Evolutionary conservation across 2,113 vertebrate species (phyloP).

Genomic region (Periophthalmus modestus): DNA sequence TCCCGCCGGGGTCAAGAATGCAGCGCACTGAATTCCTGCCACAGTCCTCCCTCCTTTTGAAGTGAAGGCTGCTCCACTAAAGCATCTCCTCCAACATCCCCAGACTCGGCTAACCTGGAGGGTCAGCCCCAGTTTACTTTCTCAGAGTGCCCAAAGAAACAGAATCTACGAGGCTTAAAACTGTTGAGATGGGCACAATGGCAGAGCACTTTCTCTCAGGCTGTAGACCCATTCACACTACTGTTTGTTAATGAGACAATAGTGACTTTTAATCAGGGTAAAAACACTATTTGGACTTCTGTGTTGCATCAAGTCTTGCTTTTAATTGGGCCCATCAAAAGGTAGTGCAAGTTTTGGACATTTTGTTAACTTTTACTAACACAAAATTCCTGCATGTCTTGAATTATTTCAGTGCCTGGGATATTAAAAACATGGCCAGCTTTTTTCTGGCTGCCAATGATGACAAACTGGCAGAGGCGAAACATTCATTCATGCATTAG

Average conservation of each 20-base stretch:
- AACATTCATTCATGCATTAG: neutral
- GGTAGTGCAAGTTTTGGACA: neutral
- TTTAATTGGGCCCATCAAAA: neutral
- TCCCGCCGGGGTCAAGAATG: conserved; percentile 79
- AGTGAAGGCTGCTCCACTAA: conserved; percentile 64
- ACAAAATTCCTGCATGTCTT: neutral
- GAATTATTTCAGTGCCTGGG: neutral
- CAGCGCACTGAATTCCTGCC: conserved; percentile 74
- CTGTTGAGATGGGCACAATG: conserved; percentile 70
- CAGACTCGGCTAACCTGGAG: conserved; percentile 81
- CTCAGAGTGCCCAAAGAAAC: conserved; percentile 83
- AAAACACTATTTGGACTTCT: conserved; percentile 11
- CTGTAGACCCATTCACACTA: conserved; percentile 41
- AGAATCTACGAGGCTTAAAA: conserved; percentile 83
- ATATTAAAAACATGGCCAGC: neutral
- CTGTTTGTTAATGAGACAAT: conserved; percentile 65
- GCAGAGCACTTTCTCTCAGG: conserved; percentile 55
- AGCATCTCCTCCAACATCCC: conserved; percentile 68
- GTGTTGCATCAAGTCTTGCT: neutral
- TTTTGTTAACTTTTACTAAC: neutral
- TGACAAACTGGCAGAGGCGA: neutral
- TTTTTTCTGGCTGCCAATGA: neutral
- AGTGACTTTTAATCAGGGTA: conserved; percentile 40
- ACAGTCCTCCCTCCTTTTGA: conserved; percentile 73
- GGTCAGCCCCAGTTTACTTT: conserved; percentile 87